Evolutionary conservation across 2,888 invertebrate genomes (phyloP).

Genomic region (Rhynchonema sp.): DNA sequence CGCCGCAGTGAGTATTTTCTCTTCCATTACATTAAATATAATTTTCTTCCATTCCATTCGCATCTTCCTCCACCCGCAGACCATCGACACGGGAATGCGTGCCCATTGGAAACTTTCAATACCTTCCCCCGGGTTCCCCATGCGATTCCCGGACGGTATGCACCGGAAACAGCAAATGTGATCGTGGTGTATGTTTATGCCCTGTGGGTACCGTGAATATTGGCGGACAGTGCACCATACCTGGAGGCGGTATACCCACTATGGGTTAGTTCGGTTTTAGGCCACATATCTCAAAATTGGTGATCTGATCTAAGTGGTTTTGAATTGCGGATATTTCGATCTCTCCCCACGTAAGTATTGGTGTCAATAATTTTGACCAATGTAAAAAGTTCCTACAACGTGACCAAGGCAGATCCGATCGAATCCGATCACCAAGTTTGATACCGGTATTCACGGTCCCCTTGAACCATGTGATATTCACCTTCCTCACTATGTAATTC

Average conservation of each 20-base stretch:
- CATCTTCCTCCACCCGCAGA: neutral
- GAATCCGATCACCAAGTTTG: too few relatives aligned
- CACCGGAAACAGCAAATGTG: neutral
- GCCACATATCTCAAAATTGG: too few relatives aligned
- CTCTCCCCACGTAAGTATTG: too few relatives aligned
- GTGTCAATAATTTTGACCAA: too few relatives aligned
- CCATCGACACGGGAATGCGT: neutral
- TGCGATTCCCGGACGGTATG: neutral
- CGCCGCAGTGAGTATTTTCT: neutral
- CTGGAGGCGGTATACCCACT: neutral
- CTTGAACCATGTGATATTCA: neutral
- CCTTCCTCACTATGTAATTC: neutral
- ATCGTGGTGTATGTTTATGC: slow-evolving; percentile 4
- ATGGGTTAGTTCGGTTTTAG: neutral
- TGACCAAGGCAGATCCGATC: too few relatives aligned
- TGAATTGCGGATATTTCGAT: too few relatives aligned
- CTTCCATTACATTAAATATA: neutral
- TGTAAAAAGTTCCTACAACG: too few relatives aligned
- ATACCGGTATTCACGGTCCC: too few relatives aligned
- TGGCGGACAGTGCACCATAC: neutral
- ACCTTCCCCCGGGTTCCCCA: too few relatives aligned
- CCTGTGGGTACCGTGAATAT: slow-evolving; percentile 2
- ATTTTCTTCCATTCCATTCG: neutral
- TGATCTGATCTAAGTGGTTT: too few relatives aligned
- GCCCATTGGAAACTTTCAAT: too few relatives aligned